Percentiles rank a stretch among this genome's conserved stretches.
Conservation (phyloP, 2,113 vertebrate genomes). For the Phyllostomus hastatus region DNA sequence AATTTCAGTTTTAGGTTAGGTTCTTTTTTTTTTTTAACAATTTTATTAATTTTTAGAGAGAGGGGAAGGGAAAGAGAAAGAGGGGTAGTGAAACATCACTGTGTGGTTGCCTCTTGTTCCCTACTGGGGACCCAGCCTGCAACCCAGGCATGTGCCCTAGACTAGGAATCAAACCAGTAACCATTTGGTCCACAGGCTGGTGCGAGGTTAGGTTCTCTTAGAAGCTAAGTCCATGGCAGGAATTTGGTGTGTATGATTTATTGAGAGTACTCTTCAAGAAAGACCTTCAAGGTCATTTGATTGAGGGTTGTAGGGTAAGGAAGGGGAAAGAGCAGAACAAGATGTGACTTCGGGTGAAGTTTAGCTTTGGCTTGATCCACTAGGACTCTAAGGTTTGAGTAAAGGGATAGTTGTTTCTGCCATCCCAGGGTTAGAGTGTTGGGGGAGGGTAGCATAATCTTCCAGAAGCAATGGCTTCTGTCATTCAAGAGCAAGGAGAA, state of each 20-base stretch:
- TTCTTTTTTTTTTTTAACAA: not conserved
- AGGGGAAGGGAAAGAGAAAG: no score
- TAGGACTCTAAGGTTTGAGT: not conserved
- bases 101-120: no score
- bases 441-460: not conserved
- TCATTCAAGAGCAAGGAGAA: not conserved
- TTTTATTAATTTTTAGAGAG: no score
- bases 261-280: not conserved
- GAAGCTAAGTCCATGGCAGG: not conserved
- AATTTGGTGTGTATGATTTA: not conserved
- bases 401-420: not conserved
- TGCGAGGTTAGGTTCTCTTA: not conserved
- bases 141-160: no score
- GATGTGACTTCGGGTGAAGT: not conserved
- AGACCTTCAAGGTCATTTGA: not conserved
- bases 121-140: no score
- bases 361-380: not conserved
- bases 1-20: not conserved
- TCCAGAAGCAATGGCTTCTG: not conserved
- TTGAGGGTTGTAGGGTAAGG: not conserved
- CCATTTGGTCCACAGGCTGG: no score
- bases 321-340: not conserved
- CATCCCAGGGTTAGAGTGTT: not conserved
- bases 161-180: no score
- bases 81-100: no score